Base-by-base conservation (phyloP, 2,888 invertebrate species). In the Aromia moschata region DNA sequence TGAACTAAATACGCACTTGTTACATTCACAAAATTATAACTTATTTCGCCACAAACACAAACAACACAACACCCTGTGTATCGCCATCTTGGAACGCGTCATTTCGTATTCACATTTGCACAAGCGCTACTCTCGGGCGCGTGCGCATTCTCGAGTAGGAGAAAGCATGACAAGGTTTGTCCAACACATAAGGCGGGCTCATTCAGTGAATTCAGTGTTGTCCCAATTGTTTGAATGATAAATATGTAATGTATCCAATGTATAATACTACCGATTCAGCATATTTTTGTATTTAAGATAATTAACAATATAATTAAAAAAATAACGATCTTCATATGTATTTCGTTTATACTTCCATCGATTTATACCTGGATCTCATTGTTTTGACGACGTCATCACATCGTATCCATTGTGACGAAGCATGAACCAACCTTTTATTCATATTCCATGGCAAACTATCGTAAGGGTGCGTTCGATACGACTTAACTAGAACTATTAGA, bases 21-120 rank as follows among this genome's bases (percentile, higher is more conserved):
- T 43, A 53, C 53, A 49, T 51, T 57, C 54, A 61, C 49, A 59
- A 59, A 54, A 53, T 54, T 46, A 20, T 47, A 55, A 59, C 54
- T 55, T 55, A 17, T 56, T 60, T 47, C 53, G 58, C 55, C 65
- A 62, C 65, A 51, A 56, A 59, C 61, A 63, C 58, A 63, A 69
- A 63, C 67, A 65, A 61, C 64, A 65, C 68, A 70, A 72, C 71
- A 72, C 70, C 70, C 71, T 65, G 70, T 70, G 70, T 72, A 69
- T 70, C 70, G 70, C 69, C 71, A 70, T 70, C 69, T 70, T 70
- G 69, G 58, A 68, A 67, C 62, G 60, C 65, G 62, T 62, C 65
- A 60, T 60, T 58, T 15, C 44, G 38, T 44, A 44, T 56, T 60
- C 43, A 51, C 56, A 56, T 51, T 57, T 37, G 64, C 64, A 61